Percentiles rank a stretch among this genome's conserved stretches.
phyloP scores from a whole-genome alignment of 1,140 invertebrate species.

The Ericerus pela region DNA sequence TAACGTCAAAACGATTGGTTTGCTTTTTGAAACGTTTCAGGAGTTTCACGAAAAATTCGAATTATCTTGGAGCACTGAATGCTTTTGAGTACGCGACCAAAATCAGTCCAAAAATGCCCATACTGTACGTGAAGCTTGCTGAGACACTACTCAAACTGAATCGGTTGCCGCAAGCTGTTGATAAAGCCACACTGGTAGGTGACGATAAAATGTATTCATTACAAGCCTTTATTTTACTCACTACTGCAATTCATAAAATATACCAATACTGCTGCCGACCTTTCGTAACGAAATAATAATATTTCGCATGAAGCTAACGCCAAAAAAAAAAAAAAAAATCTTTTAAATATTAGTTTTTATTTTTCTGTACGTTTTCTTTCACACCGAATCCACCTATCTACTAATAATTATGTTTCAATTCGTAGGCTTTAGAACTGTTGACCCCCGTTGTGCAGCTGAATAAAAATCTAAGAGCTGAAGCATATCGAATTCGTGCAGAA shows the following conservation, averaged over 20 bases:
- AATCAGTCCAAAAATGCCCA: constrained; percentile 52
- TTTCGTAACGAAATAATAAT: no score
- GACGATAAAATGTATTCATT: background rate
- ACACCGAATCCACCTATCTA: background rate
- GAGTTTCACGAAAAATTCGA: constrained; percentile 53
- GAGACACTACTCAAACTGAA: constrained; percentile 55
- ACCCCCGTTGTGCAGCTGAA: constrained; percentile 11
- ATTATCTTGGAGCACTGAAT: constrained; percentile 63
- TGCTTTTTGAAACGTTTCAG: constrained; percentile 28
- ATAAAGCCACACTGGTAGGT: constrained; percentile 44
- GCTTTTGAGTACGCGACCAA: constrained; percentile 65
- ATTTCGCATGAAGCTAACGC: no score
- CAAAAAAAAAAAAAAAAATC: no score
- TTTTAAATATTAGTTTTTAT: background rate
- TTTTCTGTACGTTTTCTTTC: background rate
- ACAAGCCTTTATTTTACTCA: background rate
- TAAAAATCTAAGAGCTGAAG: constrained; percentile 11
- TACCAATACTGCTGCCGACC: no score
- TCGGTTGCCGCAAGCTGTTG: constrained; percentile 53
- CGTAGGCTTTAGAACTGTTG: constrained; percentile 18
- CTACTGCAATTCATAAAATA: no score
- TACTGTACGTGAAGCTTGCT: constrained; percentile 57
- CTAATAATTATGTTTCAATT: background rate
- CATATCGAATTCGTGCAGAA: constrained; percentile 6
- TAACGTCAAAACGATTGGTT: background rate